These are phyloP conservation scores for Prunella fulvescens DNA, from an alignment of 2,113 vertebrate genomes.

Conservation along the genomic window DNA sequence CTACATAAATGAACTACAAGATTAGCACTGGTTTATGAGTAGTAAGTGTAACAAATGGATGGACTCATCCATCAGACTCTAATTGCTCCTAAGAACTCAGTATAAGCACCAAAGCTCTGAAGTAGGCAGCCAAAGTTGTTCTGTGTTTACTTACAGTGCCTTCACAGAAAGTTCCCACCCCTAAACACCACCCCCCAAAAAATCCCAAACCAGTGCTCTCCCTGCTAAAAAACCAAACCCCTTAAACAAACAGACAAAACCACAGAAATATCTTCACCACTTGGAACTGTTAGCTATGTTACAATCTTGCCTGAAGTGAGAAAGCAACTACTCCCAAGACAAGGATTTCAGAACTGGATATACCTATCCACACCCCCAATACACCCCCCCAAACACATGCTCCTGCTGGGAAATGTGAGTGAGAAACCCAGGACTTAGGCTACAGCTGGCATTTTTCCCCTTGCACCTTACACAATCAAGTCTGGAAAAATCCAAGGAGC, in stretches of 20 bases:
- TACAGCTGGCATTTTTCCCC: background rate
- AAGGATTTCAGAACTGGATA: background rate
- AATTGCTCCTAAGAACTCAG: background rate
- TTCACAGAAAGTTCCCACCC: background rate
- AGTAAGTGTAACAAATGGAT: background rate
- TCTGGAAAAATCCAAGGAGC: background rate
- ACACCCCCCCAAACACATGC: fast-evolving
- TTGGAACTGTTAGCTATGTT: background rate
- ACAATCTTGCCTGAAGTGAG: background rate
- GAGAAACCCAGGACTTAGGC: background rate
- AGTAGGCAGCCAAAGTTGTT: background rate
- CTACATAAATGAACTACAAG: background rate
- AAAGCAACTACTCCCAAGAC: background rate
- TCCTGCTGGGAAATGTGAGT: background rate
- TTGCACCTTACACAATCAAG: background rate
- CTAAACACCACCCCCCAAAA: background rate
- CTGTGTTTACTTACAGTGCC: background rate
- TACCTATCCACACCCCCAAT: background rate
- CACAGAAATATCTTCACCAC: background rate
- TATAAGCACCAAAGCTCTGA: background rate
- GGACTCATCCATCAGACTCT: background rate
- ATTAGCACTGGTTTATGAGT: background rate
- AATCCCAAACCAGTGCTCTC: background rate
- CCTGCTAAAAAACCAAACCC: fast-evolving
- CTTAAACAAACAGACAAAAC: background rate